Percentiles rank a stretch among this genome's conserved stretches.
phyloP scores from a whole-genome alignment of 1,140 invertebrate species.

The Periplaneta americana region DNA sequence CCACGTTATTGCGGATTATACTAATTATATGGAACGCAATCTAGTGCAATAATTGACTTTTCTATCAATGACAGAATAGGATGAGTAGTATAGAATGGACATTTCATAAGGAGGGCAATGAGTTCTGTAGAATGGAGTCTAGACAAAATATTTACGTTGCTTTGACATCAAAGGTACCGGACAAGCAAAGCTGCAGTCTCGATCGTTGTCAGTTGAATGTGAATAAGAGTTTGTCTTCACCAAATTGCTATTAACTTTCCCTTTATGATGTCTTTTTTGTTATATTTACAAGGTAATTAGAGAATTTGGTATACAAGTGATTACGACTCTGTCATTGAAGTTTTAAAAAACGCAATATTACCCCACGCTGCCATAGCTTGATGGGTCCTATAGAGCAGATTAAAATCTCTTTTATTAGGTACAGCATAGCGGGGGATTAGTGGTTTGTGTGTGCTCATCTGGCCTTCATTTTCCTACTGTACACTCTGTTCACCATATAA shows the following conservation, averaged over 20 bases:
- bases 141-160: not conserved
- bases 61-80: no score
- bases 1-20: no score
- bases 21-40: no score
- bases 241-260: not conserved
- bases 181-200: not conserved
- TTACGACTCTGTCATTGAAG: not conserved
- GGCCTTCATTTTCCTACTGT: no score
- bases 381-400: not conserved
- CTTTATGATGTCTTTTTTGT: not conserved
- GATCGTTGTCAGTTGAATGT: not conserved
- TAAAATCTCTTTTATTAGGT: not conserved
- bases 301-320: not conserved
- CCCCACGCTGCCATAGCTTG: not conserved
- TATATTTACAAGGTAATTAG: not conserved
- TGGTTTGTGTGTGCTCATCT: not conserved
- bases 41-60: no score
- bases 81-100: no score
- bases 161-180: not conserved
- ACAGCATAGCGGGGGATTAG: not conserved
- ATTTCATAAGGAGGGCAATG: no score
- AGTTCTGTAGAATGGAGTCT: no score
- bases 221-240: not conserved
- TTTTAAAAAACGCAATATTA: not conserved
- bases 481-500: not conserved